Conservation (phyloP, 2,888 invertebrate genomes). For the Apamea sordens region DNA sequence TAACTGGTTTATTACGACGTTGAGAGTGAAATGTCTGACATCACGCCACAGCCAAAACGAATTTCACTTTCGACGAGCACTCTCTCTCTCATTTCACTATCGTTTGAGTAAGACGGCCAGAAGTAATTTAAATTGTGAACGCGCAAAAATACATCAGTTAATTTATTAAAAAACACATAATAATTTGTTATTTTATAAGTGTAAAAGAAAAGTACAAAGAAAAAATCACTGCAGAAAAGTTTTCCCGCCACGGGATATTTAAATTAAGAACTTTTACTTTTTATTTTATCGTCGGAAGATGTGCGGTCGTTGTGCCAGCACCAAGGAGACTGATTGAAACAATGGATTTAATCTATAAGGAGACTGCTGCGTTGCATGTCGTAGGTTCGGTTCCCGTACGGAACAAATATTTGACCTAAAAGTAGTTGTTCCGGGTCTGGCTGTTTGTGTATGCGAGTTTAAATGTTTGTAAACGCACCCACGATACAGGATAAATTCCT, state of each 20-base stretch:
- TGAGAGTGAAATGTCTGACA: slow-evolving; percentile 78
- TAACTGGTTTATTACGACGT: slow-evolving; percentile 71
- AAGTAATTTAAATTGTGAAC: slow-evolving; percentile 27
- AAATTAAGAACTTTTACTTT: slow-evolving; percentile 36
- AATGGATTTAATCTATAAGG: slow-evolving; percentile 44
- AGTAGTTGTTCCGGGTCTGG: too few relatives aligned
- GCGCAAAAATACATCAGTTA: background rate
- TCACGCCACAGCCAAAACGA: slow-evolving; percentile 75
- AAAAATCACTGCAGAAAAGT: background rate
- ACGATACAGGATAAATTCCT: too few relatives aligned
- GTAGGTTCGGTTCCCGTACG: too few relatives aligned
- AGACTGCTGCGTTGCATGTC: background rate
- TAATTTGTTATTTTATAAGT: background rate
- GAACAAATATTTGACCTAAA: too few relatives aligned
- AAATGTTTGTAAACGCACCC: too few relatives aligned
- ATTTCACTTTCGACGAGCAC: slow-evolving; percentile 84
- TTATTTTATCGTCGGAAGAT: slow-evolving; percentile 17
- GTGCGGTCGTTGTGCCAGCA: slow-evolving; percentile 50
- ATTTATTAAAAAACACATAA: background rate
- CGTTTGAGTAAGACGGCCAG: slow-evolving; percentile 64
- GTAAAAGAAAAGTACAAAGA: slow-evolving; percentile 6
- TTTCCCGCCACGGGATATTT: slow-evolving; percentile 37
- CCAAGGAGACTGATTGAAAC: slow-evolving; percentile 54
- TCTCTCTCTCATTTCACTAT: slow-evolving; percentile 82
- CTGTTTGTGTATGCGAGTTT: too few relatives aligned